A percentile compares a stretch with the other conserved stretches of the same genome.
These are phyloP conservation scores for Phasia obesa DNA, from an alignment of 2,888 invertebrate species.

Conservation along the genomic window DNA sequence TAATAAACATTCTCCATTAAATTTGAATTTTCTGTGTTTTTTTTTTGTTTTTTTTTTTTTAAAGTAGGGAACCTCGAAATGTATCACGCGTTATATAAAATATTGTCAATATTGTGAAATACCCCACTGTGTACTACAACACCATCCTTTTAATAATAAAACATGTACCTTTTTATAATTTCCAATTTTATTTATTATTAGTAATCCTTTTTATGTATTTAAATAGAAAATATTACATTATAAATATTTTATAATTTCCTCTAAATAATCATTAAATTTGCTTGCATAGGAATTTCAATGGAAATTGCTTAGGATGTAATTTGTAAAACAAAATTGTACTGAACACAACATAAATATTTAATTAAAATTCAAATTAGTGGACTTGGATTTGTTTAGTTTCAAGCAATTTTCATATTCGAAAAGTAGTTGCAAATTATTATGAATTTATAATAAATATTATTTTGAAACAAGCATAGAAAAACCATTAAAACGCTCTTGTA, in stretches of 20 bases:
- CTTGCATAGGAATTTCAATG: constrained; percentile 45
- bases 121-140: too few relatives aligned
- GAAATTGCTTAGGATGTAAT: constrained; percentile 4
- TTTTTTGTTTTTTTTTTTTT: too few relatives aligned
- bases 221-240: constrained; percentile 54
- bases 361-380: constrained; percentile 34
- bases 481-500: too few relatives aligned
- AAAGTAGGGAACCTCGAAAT: too few relatives aligned
- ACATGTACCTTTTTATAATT: background rate
- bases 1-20: too few relatives aligned
- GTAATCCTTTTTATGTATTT: constrained; percentile 46
- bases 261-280: constrained; percentile 34
- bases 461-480: too few relatives aligned
- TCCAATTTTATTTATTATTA: constrained; percentile 2
- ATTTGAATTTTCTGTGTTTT: too few relatives aligned
- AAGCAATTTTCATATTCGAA: background rate
- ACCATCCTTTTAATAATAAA: background rate
- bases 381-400: constrained; percentile 2
- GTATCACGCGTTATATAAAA: too few relatives aligned
- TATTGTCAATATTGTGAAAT: too few relatives aligned
- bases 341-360: constrained; percentile 41
- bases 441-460: too few relatives aligned
- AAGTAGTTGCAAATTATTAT: background rate
- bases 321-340: too few relatives aligned
- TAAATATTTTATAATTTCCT: constrained; percentile 62